These are phyloP conservation scores for Pungitius pungitius DNA, from an alignment of 2,113 vertebrate species.

Conservation along the genomic window DNA sequence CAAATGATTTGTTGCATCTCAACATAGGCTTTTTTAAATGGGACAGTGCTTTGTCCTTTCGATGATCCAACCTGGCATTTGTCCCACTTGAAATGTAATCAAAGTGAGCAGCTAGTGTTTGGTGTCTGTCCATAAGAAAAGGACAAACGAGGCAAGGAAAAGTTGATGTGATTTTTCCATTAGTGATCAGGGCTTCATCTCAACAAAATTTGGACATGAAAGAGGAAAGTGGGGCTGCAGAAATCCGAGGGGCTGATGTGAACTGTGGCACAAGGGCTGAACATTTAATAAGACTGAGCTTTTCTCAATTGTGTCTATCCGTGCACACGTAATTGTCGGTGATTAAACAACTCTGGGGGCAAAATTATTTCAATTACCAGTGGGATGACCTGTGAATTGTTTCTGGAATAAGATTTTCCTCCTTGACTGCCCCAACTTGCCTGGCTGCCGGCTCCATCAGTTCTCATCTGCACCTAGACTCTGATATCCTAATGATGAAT, in stretches of 20 bases:
- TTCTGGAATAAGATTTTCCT: conserved; percentile 96
- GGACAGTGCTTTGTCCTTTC: conserved; percentile 42
- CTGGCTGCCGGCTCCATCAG: conserved; percentile 93
- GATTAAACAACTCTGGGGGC: conserved; percentile 95
- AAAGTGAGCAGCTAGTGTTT: conserved; percentile 13
- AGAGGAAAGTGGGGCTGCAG: neutral
- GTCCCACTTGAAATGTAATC: conserved; percentile 22
- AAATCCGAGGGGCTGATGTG: conserved; percentile 20
- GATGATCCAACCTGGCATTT: conserved; percentile 18
- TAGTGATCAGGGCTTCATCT: neutral
- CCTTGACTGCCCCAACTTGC: conserved; percentile 84
- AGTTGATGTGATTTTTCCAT: conserved; percentile 1
- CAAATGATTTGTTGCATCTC: conserved; percentile 99
- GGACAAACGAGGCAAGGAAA: neutral
- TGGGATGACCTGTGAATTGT: conserved; percentile 93
- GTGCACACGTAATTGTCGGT: conserved; percentile 89
- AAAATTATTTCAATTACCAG: conserved; percentile 98
- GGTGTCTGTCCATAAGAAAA: neutral
- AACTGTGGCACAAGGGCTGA: neutral
- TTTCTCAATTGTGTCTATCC: conserved; percentile 84
- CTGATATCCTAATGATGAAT: conserved; percentile 99
- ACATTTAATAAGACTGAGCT: conserved; percentile 71
- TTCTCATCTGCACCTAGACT: conserved; percentile 98
- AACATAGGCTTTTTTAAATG: conserved; percentile 86
- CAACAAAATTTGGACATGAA: neutral